phyloP scores from a whole-genome alignment of 2,113 vertebrate species.

The Prochilodus magdalenae region DNA sequence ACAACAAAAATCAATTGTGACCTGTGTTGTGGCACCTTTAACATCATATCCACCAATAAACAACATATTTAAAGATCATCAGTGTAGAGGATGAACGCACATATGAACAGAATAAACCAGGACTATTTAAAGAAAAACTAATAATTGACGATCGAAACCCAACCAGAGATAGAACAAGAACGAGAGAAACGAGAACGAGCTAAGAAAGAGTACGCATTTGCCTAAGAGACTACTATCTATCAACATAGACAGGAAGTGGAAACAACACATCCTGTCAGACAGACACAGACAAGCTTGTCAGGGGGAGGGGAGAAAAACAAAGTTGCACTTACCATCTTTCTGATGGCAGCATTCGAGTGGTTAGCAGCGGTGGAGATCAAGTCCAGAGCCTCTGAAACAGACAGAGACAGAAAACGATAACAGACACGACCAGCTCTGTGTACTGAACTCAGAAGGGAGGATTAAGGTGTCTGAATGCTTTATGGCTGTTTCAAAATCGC shows the following conservation, averaged over 20 bases:
- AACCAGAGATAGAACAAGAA: not conserved
- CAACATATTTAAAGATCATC: too few species aligned
- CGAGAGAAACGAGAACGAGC: not conserved
- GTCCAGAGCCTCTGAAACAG: conserved; percentile 89
- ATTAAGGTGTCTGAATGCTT: conserved; percentile 18
- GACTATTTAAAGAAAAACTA: not conserved
- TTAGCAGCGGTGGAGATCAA: conserved; percentile 97
- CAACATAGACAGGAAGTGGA: conserved; percentile 50
- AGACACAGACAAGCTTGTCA: not conserved
- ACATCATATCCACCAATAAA: too few species aligned
- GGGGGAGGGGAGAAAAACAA: not conserved
- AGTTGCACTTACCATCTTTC: conserved; percentile 87
- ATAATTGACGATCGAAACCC: not conserved
- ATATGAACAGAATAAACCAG: too few species aligned
- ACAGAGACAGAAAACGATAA: not conserved
- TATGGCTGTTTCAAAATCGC: conserved; percentile 3
- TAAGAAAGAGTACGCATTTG: not conserved
- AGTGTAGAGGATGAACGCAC: too few species aligned
- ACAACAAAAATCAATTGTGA: too few species aligned
- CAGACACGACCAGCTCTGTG: not conserved
- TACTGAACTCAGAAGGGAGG: not conserved
- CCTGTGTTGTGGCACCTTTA: too few species aligned
- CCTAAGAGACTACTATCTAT: not conserved
- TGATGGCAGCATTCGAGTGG: conserved; percentile 95
- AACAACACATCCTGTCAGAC: conserved; percentile 39